Evolutionary conservation across 2,888 invertebrate species (phyloP), one percentile per base, ranked within the genome.

Genomic region (Orchesella flavescens): DNA sequence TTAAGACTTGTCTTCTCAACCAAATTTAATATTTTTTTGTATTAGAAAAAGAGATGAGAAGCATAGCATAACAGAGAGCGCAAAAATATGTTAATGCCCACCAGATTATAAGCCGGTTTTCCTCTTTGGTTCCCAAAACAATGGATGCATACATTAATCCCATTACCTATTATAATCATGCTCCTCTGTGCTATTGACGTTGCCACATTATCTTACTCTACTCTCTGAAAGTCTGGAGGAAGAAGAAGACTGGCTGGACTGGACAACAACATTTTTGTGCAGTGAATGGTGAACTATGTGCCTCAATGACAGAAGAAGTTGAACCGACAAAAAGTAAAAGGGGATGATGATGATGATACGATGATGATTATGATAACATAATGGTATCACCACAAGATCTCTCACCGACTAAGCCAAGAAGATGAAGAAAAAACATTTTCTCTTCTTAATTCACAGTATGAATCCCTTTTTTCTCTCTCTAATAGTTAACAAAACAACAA

Each of bases 391-490:
- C 83, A 74, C 83, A 15, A 69, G 13, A 19, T 53, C 69, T 69
- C 53, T 49, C 49, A n/a, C 24, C 13, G 24, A n/a, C 17, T 19
- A n/a, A 59, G 2, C 21, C 5, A 19, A n/a, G 13, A n/a, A n/a
- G n/a, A n/a, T 53, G 19, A 57, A 55, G n/a, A n/a, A 57, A 21
- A 23, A 23, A 24, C 69, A 55, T 44, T 13, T 43, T 71, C 34
- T 72, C 71, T 46, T 57, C 69, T 78, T 83, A 83, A 78, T 78
- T 78, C 83, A 68, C 83, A 83, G 83, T 83, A 83, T 78, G 83
- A 78, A 74, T 55, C 63, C 83, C 78, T 77, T 76, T 43, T 46
- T 73, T 61, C 69, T 76, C 34, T 43, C 44, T 68, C n/a, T 49
- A 49, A 49, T 49, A n/a, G 1, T 7, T n/a, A 49, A 49, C 34